phyloP scores from a whole-genome alignment of 2,797 vertebrate species.

The Acipenser oxyrinchus region DNA sequence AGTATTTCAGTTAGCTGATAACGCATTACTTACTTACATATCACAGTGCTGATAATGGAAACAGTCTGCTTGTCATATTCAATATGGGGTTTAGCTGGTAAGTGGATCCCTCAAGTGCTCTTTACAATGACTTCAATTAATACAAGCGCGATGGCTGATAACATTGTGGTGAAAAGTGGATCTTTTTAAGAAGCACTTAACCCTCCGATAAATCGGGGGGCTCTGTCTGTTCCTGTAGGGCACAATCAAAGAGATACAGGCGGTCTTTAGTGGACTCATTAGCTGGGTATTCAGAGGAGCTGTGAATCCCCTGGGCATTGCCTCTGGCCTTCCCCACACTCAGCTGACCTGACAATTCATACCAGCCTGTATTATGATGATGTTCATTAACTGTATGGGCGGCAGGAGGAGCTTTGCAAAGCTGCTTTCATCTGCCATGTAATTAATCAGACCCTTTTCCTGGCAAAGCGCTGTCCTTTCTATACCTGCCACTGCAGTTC shows the following conservation, averaged over 20 bases:
- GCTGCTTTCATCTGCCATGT: slow-evolving; percentile 4
- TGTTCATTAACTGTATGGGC: slow-evolving; percentile 39
- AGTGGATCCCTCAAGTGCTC: slow-evolving; percentile 36
- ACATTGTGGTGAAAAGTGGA: slow-evolving; percentile 61
- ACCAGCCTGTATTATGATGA: slow-evolving; percentile 46
- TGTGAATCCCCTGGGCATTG: slow-evolving; percentile 34
- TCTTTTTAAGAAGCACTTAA: slow-evolving; percentile 70
- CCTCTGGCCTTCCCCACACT: slow-evolving; percentile 14
- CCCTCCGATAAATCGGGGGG: slow-evolving; percentile 53
- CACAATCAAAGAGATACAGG: slow-evolving; percentile 56
- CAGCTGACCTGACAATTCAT: slow-evolving; percentile 44
- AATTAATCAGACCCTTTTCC: slow-evolving; percentile 50
- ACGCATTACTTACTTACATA: slow-evolving; percentile 60
- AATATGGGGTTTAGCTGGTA: slow-evolving; percentile 28
- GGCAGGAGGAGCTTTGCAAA: slow-evolving; percentile 38
- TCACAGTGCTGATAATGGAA: slow-evolving; percentile 56
- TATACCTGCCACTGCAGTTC: slow-evolving; percentile 23
- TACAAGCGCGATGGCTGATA: slow-evolving; percentile 60
- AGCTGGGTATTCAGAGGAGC: slow-evolving; percentile 46
- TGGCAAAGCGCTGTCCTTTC: slow-evolving; percentile 34
- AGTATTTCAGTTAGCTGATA: slow-evolving; percentile 37
- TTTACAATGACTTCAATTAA: slow-evolving; percentile 63
- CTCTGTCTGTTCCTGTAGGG: slow-evolving; percentile 43
- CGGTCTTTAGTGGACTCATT: slow-evolving; percentile 74
- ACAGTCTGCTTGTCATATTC: slow-evolving; percentile 53